Evolutionary conservation across 2,113 vertebrate genomes (phyloP).

Genomic region (Leiothrix lutea): DNA sequence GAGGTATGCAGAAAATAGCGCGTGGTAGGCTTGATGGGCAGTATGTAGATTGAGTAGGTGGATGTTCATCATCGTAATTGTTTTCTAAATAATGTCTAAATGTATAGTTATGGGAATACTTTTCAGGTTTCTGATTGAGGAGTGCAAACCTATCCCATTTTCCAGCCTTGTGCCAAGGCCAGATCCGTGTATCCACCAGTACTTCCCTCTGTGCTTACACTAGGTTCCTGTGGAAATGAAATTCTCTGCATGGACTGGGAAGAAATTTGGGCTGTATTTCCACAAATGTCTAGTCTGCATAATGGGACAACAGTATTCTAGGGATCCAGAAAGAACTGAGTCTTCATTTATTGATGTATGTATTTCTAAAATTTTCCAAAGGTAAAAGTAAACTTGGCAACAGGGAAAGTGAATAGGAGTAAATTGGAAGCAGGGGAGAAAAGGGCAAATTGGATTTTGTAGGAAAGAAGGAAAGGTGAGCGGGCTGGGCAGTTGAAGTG

Average conservation of each 20-base stretch:
- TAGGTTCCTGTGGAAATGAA: neutral
- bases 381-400: neutral
- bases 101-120: neutral
- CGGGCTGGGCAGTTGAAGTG: accelerated
- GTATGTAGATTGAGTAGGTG: neutral
- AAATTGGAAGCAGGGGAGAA: neutral
- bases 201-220: neutral
- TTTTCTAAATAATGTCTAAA: neutral
- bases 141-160: neutral
- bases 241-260: neutral
- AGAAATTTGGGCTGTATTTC: neutral
- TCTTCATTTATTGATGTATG: neutral
- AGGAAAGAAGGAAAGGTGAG: neutral
- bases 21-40: neutral
- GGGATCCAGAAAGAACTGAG: neutral
- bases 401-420: neutral
- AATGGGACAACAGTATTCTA: neutral
- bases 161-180: neutral
- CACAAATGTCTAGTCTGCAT: neutral
- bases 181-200: neutral
- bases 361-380: neutral
- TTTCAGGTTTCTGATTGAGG: neutral
- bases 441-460: neutral
- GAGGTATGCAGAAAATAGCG: neutral
- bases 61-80: neutral